Conservation (phyloP, 2,797 vertebrate species). For the Oreonectes daqikongensis region DNA sequence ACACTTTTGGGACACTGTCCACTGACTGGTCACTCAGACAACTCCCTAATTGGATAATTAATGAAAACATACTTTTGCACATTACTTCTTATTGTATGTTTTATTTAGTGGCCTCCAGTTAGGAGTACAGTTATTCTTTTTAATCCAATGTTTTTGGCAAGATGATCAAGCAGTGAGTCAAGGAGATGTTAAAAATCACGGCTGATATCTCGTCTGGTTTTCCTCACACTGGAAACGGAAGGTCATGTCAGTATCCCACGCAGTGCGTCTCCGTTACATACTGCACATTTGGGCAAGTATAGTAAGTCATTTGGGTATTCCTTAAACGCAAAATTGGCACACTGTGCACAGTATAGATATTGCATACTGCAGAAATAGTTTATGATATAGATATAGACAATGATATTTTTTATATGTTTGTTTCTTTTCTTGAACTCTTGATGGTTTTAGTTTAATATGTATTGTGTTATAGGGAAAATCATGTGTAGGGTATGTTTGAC, state of each 20-base stretch:
- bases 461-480: not conserved
- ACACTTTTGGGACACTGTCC: too few relatives aligned
- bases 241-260: conserved; percentile 8
- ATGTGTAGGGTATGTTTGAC: not conserved
- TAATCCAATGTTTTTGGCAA: not conserved
- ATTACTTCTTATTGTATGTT: not conserved
- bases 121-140: not conserved
- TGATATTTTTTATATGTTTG: not conserved
- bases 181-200: not conserved
- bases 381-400: not conserved
- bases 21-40: not conserved
- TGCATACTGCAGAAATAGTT: not conserved
- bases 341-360: not conserved
- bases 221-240: not conserved
- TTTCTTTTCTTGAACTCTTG: not conserved
- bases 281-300: not conserved
- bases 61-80: not conserved
- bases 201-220: not conserved
- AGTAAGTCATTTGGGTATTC: not conserved
- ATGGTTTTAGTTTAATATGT: too few relatives aligned
- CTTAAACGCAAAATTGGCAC: not conserved
- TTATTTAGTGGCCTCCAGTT: not conserved
- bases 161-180: not conserved
- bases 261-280: not conserved
- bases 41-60: not conserved